phyloP scores from a whole-genome alignment of 2,888 invertebrate genomes.

The Dinocampus coccinellae region DNA sequence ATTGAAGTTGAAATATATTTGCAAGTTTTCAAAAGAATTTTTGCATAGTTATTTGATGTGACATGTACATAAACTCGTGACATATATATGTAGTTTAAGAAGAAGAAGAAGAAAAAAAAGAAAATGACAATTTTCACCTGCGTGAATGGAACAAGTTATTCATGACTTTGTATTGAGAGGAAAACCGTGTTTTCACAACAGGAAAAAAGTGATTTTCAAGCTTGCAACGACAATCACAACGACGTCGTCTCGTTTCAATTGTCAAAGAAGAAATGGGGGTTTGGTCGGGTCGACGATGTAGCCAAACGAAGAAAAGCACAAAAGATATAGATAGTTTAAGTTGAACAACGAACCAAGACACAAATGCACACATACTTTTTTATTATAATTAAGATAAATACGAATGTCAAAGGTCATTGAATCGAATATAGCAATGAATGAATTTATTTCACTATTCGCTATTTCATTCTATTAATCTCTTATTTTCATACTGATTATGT shows the following conservation, averaged over 20 bases:
- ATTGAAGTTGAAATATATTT: neutral
- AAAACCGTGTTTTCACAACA: constrained; percentile 2
- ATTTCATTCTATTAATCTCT: neutral
- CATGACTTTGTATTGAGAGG: constrained; percentile 6
- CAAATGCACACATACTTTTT: too few relatives aligned
- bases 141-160: neutral
- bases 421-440: neutral
- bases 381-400: neutral
- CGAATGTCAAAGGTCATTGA: neutral
- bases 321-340: neutral
- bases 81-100: neutral
- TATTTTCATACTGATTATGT: neutral
- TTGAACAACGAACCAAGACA: neutral
- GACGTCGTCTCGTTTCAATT: neutral
- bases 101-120: neutral
- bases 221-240: neutral
- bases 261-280: neutral
- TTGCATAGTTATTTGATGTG: neutral
- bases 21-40: neutral
- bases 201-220: neutral
- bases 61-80: neutral
- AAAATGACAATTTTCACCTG: neutral
- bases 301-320: neutral
- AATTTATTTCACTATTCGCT: neutral
- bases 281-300: neutral